phyloP scores from a whole-genome alignment of 2,797 vertebrate genomes.

The Spondyliosoma cantharus region DNA sequence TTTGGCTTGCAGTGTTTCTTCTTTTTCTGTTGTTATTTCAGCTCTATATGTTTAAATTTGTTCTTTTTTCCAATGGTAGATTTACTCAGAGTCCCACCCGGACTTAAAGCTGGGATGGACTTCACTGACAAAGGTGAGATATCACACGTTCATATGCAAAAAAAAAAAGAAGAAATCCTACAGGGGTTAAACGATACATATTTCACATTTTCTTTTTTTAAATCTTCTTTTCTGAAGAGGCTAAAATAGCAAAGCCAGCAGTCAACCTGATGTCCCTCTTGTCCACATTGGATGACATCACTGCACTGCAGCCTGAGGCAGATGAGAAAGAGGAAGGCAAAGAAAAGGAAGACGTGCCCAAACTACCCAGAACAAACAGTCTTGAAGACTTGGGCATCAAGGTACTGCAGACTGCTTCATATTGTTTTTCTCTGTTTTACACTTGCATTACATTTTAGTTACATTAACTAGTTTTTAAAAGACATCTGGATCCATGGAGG shows the following conservation, averaged over 20 bases:
- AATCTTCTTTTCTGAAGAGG: conserved; percentile 63
- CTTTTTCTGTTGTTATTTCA: conserved; percentile 1
- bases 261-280: conserved; percentile 85
- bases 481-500: neutral
- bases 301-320: conserved; percentile 66
- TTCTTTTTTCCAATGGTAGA: conserved; percentile 73
- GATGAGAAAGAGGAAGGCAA: conserved; percentile 71
- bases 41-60: neutral
- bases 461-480: neutral
- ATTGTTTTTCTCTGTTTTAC: neutral
- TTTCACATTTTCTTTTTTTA: neutral
- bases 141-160: neutral
- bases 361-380: conserved; percentile 87
- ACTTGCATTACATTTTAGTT: neutral
- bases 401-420: conserved; percentile 70
- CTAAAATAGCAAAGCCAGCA: conserved; percentile 74
- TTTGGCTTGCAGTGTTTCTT: neutral
- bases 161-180: neutral
- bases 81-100: conserved; percentile 88
- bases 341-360: conserved; percentile 53
- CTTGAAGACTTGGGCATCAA: conserved; percentile 91
- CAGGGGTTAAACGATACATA: neutral
- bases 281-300: conserved; percentile 79
- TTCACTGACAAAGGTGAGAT: conserved; percentile 87
- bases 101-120: conserved; percentile 89